Conservation (phyloP, 2,797 vertebrate genomes). For the Rousettus madagascariensis region DNA sequence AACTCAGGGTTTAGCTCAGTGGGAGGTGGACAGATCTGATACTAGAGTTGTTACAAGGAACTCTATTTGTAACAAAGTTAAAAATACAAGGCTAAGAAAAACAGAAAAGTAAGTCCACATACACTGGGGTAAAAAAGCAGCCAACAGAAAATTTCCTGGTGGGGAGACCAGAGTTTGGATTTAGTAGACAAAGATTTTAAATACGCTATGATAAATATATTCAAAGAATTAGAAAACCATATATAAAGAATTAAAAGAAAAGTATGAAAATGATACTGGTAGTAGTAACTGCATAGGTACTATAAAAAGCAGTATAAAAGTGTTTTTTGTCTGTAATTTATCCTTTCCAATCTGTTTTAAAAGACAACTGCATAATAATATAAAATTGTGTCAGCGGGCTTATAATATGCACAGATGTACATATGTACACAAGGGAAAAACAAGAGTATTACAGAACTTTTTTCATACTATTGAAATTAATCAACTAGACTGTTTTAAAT, state of each 20-base stretch:
- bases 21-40: neutral
- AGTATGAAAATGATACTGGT: neutral
- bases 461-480: neutral
- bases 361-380: neutral
- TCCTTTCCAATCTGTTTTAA: neutral
- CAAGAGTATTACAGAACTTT: neutral
- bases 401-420: neutral
- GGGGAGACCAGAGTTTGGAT: neutral
- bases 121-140: neutral
- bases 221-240: neutral
- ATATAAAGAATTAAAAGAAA: conserved; percentile 5
- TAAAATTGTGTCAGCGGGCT: neutral
- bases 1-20: neutral
- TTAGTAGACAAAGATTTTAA: neutral
- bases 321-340: neutral
- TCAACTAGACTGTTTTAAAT: neutral
- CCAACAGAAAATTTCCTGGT: neutral
- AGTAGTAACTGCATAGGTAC: neutral
- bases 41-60: neutral
- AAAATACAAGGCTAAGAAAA: neutral
- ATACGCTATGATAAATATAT: neutral
- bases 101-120: neutral
- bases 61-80: neutral
- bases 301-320: neutral
- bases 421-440: neutral